Conservation (phyloP, 2,113 vertebrate genomes). For the Megaptera novaeangliae region DNA sequence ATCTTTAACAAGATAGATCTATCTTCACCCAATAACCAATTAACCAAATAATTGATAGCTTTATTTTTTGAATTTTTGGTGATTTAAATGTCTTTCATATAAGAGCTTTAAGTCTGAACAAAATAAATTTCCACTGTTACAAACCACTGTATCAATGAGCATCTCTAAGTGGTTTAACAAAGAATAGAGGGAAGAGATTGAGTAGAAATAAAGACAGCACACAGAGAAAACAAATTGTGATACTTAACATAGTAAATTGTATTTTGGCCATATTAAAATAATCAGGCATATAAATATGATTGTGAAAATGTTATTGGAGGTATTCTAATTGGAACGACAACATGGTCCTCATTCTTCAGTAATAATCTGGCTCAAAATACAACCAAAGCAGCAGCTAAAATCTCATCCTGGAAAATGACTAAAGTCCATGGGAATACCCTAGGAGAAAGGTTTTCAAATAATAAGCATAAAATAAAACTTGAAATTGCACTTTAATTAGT, state of each 20-base stretch:
- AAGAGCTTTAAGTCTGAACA: not conserved
- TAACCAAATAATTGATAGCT: not conserved
- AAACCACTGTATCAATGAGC: not conserved
- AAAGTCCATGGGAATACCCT: not conserved
- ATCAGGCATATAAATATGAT: not conserved
- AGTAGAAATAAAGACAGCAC: not conserved
- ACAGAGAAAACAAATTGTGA: not conserved
- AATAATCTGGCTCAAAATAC: not conserved
- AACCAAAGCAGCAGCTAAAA: slow-evolving; percentile 5
- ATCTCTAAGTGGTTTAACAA: not conserved
- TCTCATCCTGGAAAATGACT: not conserved
- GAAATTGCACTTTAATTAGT: not conserved
- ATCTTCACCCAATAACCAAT: slow-evolving; percentile 2
- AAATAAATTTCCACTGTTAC: not conserved
- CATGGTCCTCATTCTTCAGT: not conserved
- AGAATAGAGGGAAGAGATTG: not conserved
- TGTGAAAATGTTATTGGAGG: not conserved
- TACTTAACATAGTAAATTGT: not conserved
- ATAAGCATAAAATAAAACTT: not conserved
- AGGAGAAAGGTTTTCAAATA: not conserved
- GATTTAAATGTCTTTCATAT: not conserved
- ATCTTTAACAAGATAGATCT: not conserved
- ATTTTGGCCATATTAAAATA: not conserved
- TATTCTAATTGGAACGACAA: not conserved
- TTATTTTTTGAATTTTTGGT: not conserved